These are phyloP conservation scores for Typhlomys cinereus DNA, from an alignment of 2,113 vertebrate species.

Conservation along the genomic window DNA sequence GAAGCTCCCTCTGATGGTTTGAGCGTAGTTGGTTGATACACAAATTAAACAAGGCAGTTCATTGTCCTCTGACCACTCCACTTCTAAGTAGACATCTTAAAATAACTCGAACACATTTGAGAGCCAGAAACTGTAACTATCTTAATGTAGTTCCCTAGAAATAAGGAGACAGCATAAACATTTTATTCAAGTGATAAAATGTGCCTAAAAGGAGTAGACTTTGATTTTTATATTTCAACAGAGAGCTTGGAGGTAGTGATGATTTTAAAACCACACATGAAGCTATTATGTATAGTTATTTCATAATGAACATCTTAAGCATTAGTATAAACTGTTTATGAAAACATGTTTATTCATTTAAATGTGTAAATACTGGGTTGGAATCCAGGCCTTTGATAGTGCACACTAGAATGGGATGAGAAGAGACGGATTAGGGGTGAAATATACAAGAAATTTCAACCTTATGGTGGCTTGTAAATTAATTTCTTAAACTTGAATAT, in stretches of 20 bases:
- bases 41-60: not conserved
- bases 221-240: conserved; percentile 8
- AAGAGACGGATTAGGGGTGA: not conserved
- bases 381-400: not conserved
- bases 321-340: conserved; percentile 18
- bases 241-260: not conserved
- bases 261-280: not conserved
- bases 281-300: not conserved
- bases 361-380: not conserved
- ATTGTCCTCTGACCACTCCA: not conserved
- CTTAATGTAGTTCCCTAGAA: not conserved
- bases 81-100: not conserved
- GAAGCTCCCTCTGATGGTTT: not conserved
- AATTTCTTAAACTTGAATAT: conserved; percentile 16
- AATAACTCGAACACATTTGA: not conserved
- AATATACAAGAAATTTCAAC: not conserved
- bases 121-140: not conserved
- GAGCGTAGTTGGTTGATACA: not conserved
- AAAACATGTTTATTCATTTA: conserved; percentile 3
- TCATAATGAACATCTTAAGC: conserved; percentile 30
- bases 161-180: not conserved
- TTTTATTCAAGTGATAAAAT: not conserved
- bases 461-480: not conserved
- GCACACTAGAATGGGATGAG: not conserved
- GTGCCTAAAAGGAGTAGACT: not conserved